Evolutionary conservation across 35 echinoderm and acorn worm species (phyloP).

Genomic region (Heliocidaris tuberculata): DNA sequence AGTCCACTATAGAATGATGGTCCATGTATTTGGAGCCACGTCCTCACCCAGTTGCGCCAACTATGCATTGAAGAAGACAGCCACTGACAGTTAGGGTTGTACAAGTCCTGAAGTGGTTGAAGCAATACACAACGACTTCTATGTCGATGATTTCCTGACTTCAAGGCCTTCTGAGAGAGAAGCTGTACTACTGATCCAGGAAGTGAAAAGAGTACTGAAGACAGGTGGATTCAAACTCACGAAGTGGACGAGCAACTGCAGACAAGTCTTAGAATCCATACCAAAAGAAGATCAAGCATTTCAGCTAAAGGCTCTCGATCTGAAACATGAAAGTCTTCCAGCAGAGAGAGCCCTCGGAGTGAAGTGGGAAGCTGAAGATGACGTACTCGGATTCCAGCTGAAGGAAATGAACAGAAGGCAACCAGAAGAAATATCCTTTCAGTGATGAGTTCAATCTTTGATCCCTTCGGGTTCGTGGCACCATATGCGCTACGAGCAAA

Average conservation of each 20-base stretch:
- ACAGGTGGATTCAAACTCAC: slow-evolving; percentile 73
- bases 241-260: slow-evolving; percentile 74
- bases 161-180: slow-evolving; percentile 17
- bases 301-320: slow-evolving; percentile 32
- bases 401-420: slow-evolving; percentile 48
- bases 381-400: slow-evolving; percentile 63
- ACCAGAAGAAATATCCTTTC: slow-evolving; percentile 62
- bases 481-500: slow-evolving; percentile 64
- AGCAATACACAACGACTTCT: slow-evolving; percentile 39
- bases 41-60: slow-evolving; percentile 71
- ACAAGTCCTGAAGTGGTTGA: neutral
- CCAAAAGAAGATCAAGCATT: slow-evolving; percentile 53
- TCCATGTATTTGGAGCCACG: slow-evolving; percentile 68
- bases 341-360: slow-evolving; percentile 69
- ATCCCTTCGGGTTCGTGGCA: slow-evolving; percentile 60
- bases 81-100: slow-evolving; percentile 50
- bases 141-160: slow-evolving; percentile 57
- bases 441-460: slow-evolving; percentile 61
- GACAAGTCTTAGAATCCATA: slow-evolving; percentile 51
- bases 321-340: slow-evolving; percentile 57
- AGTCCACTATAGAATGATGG: slow-evolving; percentile 55
- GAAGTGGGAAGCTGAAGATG: slow-evolving; percentile 57
- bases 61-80: slow-evolving; percentile 62
- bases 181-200: slow-evolving; percentile 20
- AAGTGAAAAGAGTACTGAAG: slow-evolving; percentile 20